Percentiles rank a stretch among this genome's conserved stretches.
phyloP scores from a whole-genome alignment of 2,888 invertebrate genomes.

The Pocota personata region DNA sequence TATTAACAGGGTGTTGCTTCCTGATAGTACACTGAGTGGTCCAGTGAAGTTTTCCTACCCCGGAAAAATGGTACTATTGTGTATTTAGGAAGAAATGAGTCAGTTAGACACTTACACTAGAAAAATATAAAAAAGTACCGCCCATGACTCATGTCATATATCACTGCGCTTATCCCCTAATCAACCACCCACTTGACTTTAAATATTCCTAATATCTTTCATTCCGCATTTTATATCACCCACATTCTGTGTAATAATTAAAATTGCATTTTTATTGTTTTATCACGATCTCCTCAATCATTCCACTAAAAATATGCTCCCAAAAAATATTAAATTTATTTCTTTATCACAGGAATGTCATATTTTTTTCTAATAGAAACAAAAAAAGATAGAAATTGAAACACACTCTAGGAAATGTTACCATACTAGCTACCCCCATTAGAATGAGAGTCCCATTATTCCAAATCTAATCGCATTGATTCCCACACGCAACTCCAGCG shows the following conservation, averaged over 20 bases:
- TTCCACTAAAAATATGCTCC: background rate
- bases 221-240: constrained; percentile 19
- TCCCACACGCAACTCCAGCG: constrained; percentile 65
- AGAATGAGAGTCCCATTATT: constrained; percentile 40
- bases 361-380: constrained; percentile 29
- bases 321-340: constrained; percentile 37
- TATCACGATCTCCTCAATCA: constrained; percentile 24
- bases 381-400: background rate
- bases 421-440: constrained; percentile 44
- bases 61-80: too few relatives aligned
- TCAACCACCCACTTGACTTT: constrained; percentile 19
- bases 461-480: constrained; percentile 64
- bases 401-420: background rate
- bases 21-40: too few relatives aligned
- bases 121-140: too few relatives aligned
- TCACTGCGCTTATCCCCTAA: background rate
- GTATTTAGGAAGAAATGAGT: too few relatives aligned
- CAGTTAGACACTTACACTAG: too few relatives aligned
- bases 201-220: background rate
- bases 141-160: background rate
- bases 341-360: constrained; percentile 40
- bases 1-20: too few relatives aligned
- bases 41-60: too few relatives aligned
- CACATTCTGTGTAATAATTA: constrained; percentile 32
- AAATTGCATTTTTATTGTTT: constrained; percentile 67